Percentiles rank a stretch among this genome's conserved stretches.
These are phyloP conservation scores for Calcarius ornatus DNA, from an alignment of 2,113 vertebrate species.

Conservation along the genomic window DNA sequence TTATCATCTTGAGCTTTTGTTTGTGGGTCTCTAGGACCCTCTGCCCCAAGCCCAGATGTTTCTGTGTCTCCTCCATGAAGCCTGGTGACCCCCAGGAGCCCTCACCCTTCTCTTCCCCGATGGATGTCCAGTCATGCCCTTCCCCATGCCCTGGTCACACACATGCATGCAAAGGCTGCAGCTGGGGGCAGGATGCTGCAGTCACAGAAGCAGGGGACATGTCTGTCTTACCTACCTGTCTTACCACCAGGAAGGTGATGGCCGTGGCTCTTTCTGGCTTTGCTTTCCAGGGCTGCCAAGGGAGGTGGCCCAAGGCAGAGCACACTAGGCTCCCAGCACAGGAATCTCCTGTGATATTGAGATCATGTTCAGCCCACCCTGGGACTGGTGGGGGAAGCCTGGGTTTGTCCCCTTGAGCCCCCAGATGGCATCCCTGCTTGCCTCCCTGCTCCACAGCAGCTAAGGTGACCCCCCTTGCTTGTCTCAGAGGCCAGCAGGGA, in stretches of 20 bases:
- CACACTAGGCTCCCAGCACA: background rate
- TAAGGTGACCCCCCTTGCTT: background rate
- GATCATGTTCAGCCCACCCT: background rate
- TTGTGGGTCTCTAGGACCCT: slow-evolving; percentile 36
- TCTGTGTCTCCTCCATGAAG: background rate
- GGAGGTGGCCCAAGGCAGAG: background rate
- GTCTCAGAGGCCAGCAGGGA: background rate
- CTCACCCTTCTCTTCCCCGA: background rate
- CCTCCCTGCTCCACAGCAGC: background rate
- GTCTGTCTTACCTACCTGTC: background rate
- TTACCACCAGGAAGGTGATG: background rate
- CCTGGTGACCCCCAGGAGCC: background rate
- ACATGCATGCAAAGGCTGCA: background rate
- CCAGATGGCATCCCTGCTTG: background rate
- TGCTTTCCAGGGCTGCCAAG: background rate
- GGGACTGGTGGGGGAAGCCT: background rate
- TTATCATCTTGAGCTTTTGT: slow-evolving; percentile 59
- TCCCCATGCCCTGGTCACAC: background rate
- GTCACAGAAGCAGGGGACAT: background rate
- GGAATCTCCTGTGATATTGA: background rate
- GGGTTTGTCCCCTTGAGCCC: background rate
- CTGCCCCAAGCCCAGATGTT: background rate
- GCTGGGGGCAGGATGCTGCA: background rate
- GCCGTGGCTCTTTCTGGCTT: background rate
- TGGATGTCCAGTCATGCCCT: background rate